Evolutionary conservation across 2,888 invertebrate genomes (phyloP).

Genomic region (Apamea monoglypha): DNA sequence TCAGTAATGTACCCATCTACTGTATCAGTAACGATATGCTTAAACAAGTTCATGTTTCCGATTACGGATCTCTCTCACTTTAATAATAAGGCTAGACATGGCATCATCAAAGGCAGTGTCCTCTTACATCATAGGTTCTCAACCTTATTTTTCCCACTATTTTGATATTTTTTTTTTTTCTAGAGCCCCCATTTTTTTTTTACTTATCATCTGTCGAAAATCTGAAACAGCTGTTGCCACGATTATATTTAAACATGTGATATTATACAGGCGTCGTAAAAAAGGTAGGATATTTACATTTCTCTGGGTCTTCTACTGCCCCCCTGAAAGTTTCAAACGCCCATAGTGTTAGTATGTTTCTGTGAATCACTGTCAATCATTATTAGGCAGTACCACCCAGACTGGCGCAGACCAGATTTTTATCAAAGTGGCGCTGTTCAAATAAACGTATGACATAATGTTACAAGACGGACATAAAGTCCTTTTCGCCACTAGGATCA

Average conservation of each 20-base stretch:
- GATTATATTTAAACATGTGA: too few species aligned
- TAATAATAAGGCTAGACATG: background rate
- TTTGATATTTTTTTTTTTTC: too few species aligned
- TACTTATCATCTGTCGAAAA: too few species aligned
- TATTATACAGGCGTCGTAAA: too few species aligned
- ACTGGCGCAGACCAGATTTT: background rate
- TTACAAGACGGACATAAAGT: too few species aligned
- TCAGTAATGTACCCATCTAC: background rate
- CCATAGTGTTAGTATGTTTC: background rate
- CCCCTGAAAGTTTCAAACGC: too few species aligned
- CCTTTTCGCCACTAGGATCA: background rate
- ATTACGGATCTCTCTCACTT: background rate
- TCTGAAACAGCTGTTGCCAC: too few species aligned
- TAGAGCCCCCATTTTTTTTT: too few species aligned
- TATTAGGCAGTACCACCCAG: slow-evolving; percentile 10
- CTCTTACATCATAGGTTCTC: background rate
- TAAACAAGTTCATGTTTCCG: slow-evolving; percentile 10
- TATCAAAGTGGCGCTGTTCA: background rate
- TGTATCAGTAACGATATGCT: background rate
- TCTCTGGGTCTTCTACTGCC: too few species aligned
- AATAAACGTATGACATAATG: slow-evolving; percentile 1
- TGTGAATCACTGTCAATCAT: slow-evolving; percentile 22
- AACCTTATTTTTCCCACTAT: too few species aligned
- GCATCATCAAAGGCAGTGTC: background rate
- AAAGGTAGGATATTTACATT: too few species aligned